phyloP scores from a whole-genome alignment of 2,888 invertebrate genomes.

The Drosophila aldrichi region DNA sequence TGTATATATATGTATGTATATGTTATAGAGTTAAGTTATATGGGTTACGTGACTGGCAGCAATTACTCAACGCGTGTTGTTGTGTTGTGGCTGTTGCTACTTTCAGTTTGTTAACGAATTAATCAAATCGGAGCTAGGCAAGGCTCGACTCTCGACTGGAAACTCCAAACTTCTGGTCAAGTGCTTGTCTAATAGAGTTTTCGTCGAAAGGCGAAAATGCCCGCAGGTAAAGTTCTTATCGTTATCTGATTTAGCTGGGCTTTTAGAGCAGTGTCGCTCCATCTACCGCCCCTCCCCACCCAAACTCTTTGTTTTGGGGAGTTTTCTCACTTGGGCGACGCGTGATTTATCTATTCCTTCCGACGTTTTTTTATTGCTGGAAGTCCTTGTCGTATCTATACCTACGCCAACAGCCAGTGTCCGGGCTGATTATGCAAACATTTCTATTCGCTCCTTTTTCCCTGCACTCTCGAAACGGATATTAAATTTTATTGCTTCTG shows the following conservation, averaged over 20 bases:
- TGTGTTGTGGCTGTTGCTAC: slow-evolving; percentile 76
- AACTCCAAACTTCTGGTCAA: slow-evolving; percentile 3
- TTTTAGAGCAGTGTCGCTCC: slow-evolving; percentile 36
- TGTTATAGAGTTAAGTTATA: not conserved
- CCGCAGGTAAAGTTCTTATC: slow-evolving; percentile 44
- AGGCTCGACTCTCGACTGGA: slow-evolving; percentile 19
- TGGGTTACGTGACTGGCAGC: slow-evolving; percentile 74
- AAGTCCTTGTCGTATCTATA: slow-evolving; percentile 9
- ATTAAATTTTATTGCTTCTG: slow-evolving; percentile 80
- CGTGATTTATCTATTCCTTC: slow-evolving; percentile 77
- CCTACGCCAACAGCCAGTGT: slow-evolving; percentile 26
- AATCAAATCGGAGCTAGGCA: slow-evolving; percentile 82
- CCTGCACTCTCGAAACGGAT: slow-evolving; percentile 72
- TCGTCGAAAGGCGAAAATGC: slow-evolving; percentile 58
- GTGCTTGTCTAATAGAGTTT: slow-evolving; percentile 68
- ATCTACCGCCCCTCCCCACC: no score
- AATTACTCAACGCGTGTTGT: slow-evolving; percentile 75
- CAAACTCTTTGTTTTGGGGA: slow-evolving; percentile 42
- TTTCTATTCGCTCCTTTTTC: slow-evolving; percentile 37
- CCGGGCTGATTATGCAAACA: slow-evolving; percentile 71
- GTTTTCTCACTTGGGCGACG: slow-evolving; percentile 72
- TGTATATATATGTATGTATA: no score
- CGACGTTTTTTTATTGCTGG: slow-evolving; percentile 66
- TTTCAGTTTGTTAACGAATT: slow-evolving; percentile 84
- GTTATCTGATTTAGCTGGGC: slow-evolving; percentile 29